phyloP scores from a whole-genome alignment of 2,113 vertebrate species.

The Dinomys branickii region DNA sequence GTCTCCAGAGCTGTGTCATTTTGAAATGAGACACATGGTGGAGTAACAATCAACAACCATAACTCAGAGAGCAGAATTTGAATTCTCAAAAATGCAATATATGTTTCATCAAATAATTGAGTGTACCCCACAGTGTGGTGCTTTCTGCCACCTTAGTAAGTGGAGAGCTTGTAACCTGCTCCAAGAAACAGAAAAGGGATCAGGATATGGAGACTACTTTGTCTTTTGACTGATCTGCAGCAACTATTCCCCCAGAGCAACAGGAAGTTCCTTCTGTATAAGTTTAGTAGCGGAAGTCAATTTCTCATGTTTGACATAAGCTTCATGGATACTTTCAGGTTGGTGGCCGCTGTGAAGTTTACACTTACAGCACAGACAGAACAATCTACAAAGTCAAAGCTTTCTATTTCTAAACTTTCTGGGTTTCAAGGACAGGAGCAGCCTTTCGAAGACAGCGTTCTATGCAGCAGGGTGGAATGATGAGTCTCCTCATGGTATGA shows the following conservation, averaged over 20 bases:
- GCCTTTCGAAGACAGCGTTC: neutral
- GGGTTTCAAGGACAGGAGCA: neutral
- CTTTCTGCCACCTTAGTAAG: neutral
- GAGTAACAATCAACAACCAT: neutral
- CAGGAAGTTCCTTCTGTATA: neutral
- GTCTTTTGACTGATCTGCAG: neutral
- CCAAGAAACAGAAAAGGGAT: neutral
- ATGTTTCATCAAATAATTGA: slow-evolving; percentile 8
- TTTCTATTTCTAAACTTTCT: neutral
- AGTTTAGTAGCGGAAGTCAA: neutral
- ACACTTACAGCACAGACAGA: neutral
- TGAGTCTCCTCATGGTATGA: neutral
- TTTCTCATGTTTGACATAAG: neutral
- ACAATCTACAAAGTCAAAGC: neutral
- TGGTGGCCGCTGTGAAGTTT: neutral
- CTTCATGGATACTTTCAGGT: neutral
- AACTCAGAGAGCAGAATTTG: neutral
- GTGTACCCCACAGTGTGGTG: neutral
- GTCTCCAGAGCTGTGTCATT: neutral
- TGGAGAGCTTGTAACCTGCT: neutral
- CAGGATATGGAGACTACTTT: neutral
- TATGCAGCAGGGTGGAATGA: neutral
- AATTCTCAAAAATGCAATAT: neutral
- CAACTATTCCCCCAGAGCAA: neutral
- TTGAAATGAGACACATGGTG: neutral